Conservation (phyloP, 2,797 vertebrate species). For the Anabas testudineus region DNA sequence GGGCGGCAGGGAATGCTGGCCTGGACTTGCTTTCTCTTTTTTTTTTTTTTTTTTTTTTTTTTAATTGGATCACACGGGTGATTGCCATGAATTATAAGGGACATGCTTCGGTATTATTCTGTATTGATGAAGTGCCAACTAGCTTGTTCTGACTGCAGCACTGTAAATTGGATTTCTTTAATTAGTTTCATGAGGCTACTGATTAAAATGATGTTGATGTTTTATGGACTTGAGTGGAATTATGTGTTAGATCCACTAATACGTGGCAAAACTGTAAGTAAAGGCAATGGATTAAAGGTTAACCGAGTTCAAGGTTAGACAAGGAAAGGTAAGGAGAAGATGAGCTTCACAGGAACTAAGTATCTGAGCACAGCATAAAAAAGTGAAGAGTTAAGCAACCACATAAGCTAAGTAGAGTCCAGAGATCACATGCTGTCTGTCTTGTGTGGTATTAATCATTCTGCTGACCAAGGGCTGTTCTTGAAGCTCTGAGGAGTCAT, state of each 20-base stretch:
- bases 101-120: slow-evolving; percentile 58
- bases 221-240: background rate
- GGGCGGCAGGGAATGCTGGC: slow-evolving; percentile 28
- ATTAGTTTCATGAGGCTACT: slow-evolving; percentile 52
- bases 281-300: slow-evolving; percentile 6
- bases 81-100: slow-evolving; percentile 48
- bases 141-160: slow-evolving; percentile 38
- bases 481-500: slow-evolving; percentile 42
- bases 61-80: slow-evolving; percentile 63
- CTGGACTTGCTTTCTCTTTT: slow-evolving; percentile 38
- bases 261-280: slow-evolving; percentile 16
- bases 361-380: slow-evolving; percentile 70
- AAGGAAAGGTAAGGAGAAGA: slow-evolving; percentile 11
- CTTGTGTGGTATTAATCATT: slow-evolving; percentile 72
- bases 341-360: slow-evolving; percentile 58
- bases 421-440: slow-evolving; percentile 79
- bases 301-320: slow-evolving; percentile 54
- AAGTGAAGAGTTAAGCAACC: slow-evolving; percentile 76
- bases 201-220: background rate
- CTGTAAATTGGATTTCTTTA: slow-evolving; percentile 63
- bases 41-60: slow-evolving; percentile 31
- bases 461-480: slow-evolving; percentile 71
- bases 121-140: slow-evolving; percentile 59
- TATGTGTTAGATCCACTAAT: slow-evolving; percentile 8
- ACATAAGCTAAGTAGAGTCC: slow-evolving; percentile 65